Base-by-base conservation (phyloP, 2,797 vertebrate genomes). In the Platalea minor region DNA sequence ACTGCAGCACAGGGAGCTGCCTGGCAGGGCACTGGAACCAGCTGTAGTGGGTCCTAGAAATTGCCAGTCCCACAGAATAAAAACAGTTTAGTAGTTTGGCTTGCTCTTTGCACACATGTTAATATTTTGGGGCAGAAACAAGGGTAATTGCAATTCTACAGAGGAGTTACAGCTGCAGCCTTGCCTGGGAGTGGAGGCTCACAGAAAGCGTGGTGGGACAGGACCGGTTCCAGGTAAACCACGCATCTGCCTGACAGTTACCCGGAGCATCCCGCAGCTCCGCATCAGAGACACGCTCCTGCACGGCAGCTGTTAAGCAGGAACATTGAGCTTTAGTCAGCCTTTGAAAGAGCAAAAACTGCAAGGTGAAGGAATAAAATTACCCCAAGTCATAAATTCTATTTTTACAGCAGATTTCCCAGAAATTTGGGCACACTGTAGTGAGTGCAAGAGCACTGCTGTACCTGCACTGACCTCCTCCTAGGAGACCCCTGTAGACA, bases 251-350 rank as follows among this genome's bases (percentile, higher is more conserved):
- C 59, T 28, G 57, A 19, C 50, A 48, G 57, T 21, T 6, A 25
- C 56, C 24, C 3, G 0, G 61, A 75, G 84, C 79, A 48, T 26
- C 50, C 60, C 0, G 1, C 85, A 57, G 37, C 86, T 64, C 78
- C 1, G 0, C 43, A 16, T 10, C 31, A 31, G 20, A 59, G 64
- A 46, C 54, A n/a, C 0, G 9, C 56, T 54, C 74, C 85, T 14
- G 56, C 28, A 8, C 0, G 11, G 63, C n/a, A 37, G 54, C 65
- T 78, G 85, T 0, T 0, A 7, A n/a, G 74, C 29, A 5, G 59
- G 46, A 61, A 13, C 0, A 1, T 67, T 43, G 53, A 67, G 88
- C 67, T 78, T 63, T 7, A 61, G 91, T 37, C 68, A 79, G 48
- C 68, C 77, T 83, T 17, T 17, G 82, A 48, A 70, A 51, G 68